Evolutionary conservation across 2,797 vertebrate species (phyloP), one percentile per base, ranked within the genome.

Genomic region (Sebastes elongatus): DNA sequence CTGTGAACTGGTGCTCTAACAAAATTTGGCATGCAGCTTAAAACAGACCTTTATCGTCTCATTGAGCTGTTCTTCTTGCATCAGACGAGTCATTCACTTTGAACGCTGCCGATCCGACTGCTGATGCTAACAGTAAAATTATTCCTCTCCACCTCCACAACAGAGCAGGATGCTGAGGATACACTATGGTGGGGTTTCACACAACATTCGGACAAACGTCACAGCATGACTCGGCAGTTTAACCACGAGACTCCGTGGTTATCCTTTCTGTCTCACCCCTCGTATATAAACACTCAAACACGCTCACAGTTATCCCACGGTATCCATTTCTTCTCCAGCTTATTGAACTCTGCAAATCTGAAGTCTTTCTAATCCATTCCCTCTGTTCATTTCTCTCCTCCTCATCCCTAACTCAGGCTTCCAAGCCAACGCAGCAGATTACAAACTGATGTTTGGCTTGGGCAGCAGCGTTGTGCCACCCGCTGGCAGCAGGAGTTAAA

Each of bases 151-250:
- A 82, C 66, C 68, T 74, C 74, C 74, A 82, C 76, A 75, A 18
- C 67, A 6, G 69, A 76, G 66, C 77, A 76, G 87, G 89, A 85
- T 85, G 83, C 87, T 85, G 82, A 71, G 78, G 78, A 87, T 52
- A 32, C 82, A 67, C 86, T 83, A 28, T 61, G 78, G 49, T 25
- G 82, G 59, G 81, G 55, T 77, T 92, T 92, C 86, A 86, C 89
- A 90, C 89, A 89, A 84, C 89, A 94, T 85, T 91, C 87, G 87
- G 86, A 72, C 72, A 79, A 85, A 90, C 80, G 83, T 92, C 90
- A 94, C 84, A 74, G 82, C 72, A 84, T 93, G 93, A 94, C 89
- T 93, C 91, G 83, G 91, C 93, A 89, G 68, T 87, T 93, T 82
- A 69, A 63, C 55, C 60, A 67, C 23, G 22, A 76, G 68, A 63